Conservation (phyloP, 2,888 invertebrate genomes). For the Tipula helvola region DNA sequence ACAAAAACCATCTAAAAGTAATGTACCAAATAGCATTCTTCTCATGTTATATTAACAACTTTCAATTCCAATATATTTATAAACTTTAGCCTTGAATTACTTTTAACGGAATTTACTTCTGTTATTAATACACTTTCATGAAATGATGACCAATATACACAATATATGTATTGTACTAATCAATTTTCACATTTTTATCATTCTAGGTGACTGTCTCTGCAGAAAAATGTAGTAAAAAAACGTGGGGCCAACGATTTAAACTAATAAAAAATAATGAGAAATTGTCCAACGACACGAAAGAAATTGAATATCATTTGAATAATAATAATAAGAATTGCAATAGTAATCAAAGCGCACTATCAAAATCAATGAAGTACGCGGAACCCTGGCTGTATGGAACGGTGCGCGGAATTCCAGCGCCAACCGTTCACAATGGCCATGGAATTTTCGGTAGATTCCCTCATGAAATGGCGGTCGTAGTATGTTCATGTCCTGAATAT, state of each 20-base stretch:
- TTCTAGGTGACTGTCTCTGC: conserved; percentile 22
- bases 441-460: conserved; percentile 40
- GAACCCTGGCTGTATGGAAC: conserved; percentile 80
- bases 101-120: neutral
- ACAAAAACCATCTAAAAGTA: conserved; percentile 8
- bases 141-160: no score
- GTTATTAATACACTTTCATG: no score
- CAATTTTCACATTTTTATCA: conserved; percentile 5
- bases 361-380: conserved; percentile 73
- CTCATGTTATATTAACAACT: neutral
- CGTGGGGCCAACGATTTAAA: conserved; percentile 59
- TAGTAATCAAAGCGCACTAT: conserved; percentile 47
- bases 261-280: conserved; percentile 40
- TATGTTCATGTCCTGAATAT: conserved; percentile 73
- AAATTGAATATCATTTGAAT: conserved; percentile 18
- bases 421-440: conserved; percentile 34
- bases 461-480: conserved; percentile 45
- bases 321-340: conserved; percentile 15
- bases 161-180: no score
- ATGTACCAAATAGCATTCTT: conserved; percentile 7
- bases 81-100: neutral
- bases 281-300: conserved; percentile 21
- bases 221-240: conserved; percentile 39
- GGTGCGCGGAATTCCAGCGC: conserved; percentile 43
- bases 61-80: neutral